These are phyloP conservation scores for Paedocypris sp. DNA, from an alignment of 2,113 vertebrate species.

Conservation along the genomic window DNA sequence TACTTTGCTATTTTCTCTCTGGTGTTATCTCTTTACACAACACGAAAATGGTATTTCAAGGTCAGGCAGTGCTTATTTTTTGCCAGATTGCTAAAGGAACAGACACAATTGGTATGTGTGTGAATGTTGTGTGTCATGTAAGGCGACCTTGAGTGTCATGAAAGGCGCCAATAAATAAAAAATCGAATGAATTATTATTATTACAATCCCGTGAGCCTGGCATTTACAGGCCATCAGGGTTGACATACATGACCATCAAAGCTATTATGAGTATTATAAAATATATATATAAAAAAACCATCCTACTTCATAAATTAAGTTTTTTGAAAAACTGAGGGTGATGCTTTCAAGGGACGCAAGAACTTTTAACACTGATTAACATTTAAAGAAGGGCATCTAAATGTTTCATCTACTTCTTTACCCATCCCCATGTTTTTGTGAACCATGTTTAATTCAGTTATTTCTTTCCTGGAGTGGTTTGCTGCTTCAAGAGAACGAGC, in stretches of 20 bases:
- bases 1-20: no score
- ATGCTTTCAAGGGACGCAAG: no score
- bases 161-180: no score
- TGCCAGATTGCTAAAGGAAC: not conserved
- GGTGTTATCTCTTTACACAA: not conserved
- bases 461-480: conserved; percentile 69
- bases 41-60: not conserved
- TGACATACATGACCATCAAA: not conserved
- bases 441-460: not conserved
- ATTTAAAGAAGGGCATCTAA: not conserved
- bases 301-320: no score
- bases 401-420: not conserved
- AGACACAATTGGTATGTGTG: no score
- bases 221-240: not conserved
- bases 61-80: not conserved
- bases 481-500: conserved; percentile 92
- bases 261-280: no score
- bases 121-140: no score
- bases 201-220: conserved; percentile 21
- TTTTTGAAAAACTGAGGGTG: no score
- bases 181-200: no score
- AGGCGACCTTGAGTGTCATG: no score
- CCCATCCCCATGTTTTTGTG: not conserved
- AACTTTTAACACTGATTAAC: not conserved
- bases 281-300: no score